Evolutionary conservation across 2,797 vertebrate genomes (phyloP), one percentile per base, ranked within the genome.

Genomic region (Molothrus aeneus): DNA sequence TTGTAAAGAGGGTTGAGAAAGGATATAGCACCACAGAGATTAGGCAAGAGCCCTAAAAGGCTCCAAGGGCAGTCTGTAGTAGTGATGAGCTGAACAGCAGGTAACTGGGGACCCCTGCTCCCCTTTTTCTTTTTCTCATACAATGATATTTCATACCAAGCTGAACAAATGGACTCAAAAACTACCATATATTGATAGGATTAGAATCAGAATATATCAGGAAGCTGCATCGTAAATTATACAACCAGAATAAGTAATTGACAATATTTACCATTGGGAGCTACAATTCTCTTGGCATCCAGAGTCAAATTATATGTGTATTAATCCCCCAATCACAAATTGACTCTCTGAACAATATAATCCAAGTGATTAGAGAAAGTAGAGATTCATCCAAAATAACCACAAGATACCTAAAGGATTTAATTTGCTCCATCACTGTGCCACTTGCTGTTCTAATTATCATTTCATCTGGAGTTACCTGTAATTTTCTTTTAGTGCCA

Each of bases 371-470:
- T 94, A 96, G 80, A 92, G 80, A 90, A 94, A 95, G 95, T 89
- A 96, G 97, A 82, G 83, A 94, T 95, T 97, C 96, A 95, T 96
- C 96, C 91, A 94, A 96, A 98, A 96, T 92, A 97, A 95, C 96
- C 81, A 69, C 90, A 96, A 96, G 97, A 96, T 80, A 89, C 70
- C 94, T 74, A 90, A 92, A 96, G 92, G 82, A 96, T 96, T 97
- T 97, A 95, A 97, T 95, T 96, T 65, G 60, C 63, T 97, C 89
- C 91, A 75, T 96, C 93, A 86, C 32, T 5, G 88, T 77, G 71
- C 75, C 90, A 86, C 96, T 98, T 84, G 93, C 95, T 97, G 96
- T 94, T 96, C 94, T 96, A 97, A 97, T 98, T 95, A 96, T 96
- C 80, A 95, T 92, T 97, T 96, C 90, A 96, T 95, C 96, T 88